Conservation (phyloP, 2,888 invertebrate species). For the Chrysina gloriosa region DNA sequence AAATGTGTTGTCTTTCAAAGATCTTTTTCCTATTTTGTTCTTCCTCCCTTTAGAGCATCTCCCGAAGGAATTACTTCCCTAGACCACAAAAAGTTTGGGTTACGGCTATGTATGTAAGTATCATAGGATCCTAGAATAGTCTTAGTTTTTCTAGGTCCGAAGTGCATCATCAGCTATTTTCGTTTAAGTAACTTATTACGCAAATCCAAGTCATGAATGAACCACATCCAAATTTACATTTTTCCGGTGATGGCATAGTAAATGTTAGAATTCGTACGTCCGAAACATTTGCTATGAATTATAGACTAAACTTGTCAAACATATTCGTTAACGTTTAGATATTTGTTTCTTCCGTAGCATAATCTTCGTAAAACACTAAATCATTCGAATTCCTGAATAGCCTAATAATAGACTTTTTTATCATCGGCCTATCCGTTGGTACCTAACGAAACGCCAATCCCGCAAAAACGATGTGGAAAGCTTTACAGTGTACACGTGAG, state of each 20-base stretch:
- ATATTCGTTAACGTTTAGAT: neutral
- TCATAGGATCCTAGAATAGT: too few species aligned
- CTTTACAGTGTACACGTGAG: neutral
- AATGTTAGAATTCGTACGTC: neutral
- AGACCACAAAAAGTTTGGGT: too few species aligned
- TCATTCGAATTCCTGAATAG: neutral
- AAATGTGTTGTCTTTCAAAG: too few species aligned
- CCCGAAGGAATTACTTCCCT: too few species aligned
- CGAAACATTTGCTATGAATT: neutral
- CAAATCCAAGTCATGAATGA: slow-evolving; percentile 5
- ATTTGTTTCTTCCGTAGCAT: neutral
- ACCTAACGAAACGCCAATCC: slow-evolving; percentile 7
- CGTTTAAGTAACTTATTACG: too few species aligned
- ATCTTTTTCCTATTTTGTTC: too few species aligned
- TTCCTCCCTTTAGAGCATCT: too few species aligned
- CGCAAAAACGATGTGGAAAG: neutral
- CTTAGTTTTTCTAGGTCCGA: too few species aligned
- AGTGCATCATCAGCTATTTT: too few species aligned
- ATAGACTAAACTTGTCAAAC: neutral
- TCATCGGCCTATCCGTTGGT: neutral
- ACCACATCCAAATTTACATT: neutral
- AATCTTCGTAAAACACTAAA: neutral
- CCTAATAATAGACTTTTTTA: neutral
- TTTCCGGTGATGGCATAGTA: neutral
- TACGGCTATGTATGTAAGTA: too few species aligned